Percentiles rank a stretch among this genome's conserved stretches.
phyloP scores from a whole-genome alignment of 2,888 invertebrate species.

The Spisula subtruncata region DNA sequence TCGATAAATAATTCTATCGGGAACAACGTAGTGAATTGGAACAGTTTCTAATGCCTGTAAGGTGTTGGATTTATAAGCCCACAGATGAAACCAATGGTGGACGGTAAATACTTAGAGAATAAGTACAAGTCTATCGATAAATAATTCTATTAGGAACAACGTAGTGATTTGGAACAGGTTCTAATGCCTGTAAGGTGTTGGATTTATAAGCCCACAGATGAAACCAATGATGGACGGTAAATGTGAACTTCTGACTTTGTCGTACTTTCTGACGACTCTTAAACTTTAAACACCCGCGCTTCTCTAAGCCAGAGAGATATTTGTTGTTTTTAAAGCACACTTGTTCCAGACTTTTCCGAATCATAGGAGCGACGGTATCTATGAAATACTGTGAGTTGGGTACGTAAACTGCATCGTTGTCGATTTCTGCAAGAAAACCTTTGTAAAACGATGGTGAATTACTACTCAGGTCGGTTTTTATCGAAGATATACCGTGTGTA shows the following conservation, averaged over 20 bases:
- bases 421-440: constrained; percentile 40
- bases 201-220: constrained; percentile 18
- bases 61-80: not conserved
- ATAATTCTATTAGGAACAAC: constrained; percentile 4
- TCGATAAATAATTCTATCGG: not conserved
- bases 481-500: not conserved
- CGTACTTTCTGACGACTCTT: constrained; percentile 9
- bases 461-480: not conserved
- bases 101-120: too few species aligned
- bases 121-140: too few species aligned
- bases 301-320: not conserved
- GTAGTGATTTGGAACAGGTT: not conserved
- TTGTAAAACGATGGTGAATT: constrained; percentile 61
- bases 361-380: not conserved
- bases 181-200: not conserved
- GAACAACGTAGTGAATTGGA: not conserved
- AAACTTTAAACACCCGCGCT: constrained; percentile 22
- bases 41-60: not conserved
- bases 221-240: constrained; percentile 36
- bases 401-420: constrained; percentile 55
- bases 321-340: not conserved
- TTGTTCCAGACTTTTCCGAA: not conserved
- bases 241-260: constrained; percentile 27
- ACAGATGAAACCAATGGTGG: constrained; percentile 35
- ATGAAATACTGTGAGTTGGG: constrained; percentile 60